Conservation (phyloP, 2,888 invertebrate genomes). For the Bibio marci region DNA sequence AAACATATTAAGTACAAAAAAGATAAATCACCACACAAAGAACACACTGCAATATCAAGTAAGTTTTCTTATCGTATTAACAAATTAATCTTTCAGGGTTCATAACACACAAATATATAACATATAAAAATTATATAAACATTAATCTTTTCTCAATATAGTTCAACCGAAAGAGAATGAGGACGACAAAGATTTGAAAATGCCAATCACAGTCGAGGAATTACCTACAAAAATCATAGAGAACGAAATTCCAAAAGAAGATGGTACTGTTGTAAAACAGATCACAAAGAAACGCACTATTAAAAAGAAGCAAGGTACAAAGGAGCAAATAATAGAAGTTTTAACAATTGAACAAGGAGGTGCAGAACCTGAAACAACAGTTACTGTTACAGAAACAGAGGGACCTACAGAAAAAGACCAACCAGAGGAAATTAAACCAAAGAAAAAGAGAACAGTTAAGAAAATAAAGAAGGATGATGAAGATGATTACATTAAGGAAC, state of each 20-base stretch:
- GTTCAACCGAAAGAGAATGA: constrained; percentile 16
- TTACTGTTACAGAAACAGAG: constrained; percentile 18
- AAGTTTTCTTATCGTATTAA: constrained; percentile 6
- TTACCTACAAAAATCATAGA: constrained; percentile 16
- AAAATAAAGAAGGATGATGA: constrained; percentile 20
- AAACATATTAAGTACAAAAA: constrained; percentile 19
- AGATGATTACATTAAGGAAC: constrained; percentile 23
- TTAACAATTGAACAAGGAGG: constrained; percentile 20
- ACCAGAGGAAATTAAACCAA: background rate
- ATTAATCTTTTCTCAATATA: no score
- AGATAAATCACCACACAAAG: constrained; percentile 21
- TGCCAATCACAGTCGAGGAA: constrained; percentile 14
- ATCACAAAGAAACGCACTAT: constrained; percentile 14
- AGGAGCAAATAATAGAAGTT: constrained; percentile 20
- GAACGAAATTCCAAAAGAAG: constrained; percentile 14
- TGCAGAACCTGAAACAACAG: constrained; percentile 23
- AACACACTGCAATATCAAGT: constrained; percentile 10
- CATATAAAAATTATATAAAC: no score
- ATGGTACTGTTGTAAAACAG: constrained; percentile 23
- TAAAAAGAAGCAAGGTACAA: constrained; percentile 3
- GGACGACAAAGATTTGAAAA: background rate
- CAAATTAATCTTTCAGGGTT: no score
- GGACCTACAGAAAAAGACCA: background rate
- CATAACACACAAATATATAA: no score
- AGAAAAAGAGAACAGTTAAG: constrained; percentile 4